Base-by-base conservation (phyloP, 2,888 invertebrate genomes). In the Argyresthia goedartella region DNA sequence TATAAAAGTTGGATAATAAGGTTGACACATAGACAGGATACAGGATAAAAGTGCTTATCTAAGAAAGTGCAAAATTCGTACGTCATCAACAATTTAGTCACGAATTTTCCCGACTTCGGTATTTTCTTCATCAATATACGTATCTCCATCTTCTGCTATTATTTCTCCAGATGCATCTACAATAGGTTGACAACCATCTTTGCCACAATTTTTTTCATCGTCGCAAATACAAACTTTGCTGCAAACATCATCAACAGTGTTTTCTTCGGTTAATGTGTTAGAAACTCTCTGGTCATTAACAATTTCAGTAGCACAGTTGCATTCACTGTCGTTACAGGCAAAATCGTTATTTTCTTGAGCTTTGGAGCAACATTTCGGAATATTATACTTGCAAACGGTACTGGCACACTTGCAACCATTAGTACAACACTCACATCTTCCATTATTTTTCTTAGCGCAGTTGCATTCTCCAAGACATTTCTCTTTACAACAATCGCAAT, bases 131-230 rank as follows among this genome's bases (percentile, higher is more conserved):
- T 25, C 6, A 25, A 25, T 25, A 25, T 4, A 25, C 25, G 25
- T 25, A 25, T 25, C 25, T 25, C 6, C 25, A 25, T 25, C 25
- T 25, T 25, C 25, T 4, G 25, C 3, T 4, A 4, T 25, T 4
- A 25, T 6, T 2, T 25, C 25, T 25, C 6, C 25, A 25, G 25
- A 25, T 25, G 25, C 25, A 25, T 25, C 25, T 25, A 25, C 6
- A 25, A 25, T 6, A 66, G 35, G 65, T 54, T 55, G 63, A 65
- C 43, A 57, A 49, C n/a, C n/a, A n/a, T n/a, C n/a, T n/a, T 43
- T 62, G 33, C 55, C 60, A 56, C 57, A 56, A 42, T 53, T 44
- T n/a, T 47, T 34, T 25, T 51, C 36, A 15, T 13, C 51, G 1
- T 51, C 43, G 45, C 51, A 45, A 9, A 34, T 8, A 34, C 47